These are phyloP conservation scores for Agapetus fuscipes DNA, from an alignment of 2,888 invertebrate species.

Conservation along the genomic window DNA sequence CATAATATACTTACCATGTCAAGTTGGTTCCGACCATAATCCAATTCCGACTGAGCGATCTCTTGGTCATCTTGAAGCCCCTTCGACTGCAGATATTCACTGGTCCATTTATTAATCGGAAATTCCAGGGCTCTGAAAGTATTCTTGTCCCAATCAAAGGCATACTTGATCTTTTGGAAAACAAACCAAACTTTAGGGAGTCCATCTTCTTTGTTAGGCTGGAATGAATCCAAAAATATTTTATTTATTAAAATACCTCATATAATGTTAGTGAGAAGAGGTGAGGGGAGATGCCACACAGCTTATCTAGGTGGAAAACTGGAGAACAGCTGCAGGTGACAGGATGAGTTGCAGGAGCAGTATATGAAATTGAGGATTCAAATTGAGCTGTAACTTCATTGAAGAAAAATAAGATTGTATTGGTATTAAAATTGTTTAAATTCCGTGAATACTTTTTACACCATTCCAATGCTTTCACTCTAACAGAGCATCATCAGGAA, in stretches of 20 bases:
- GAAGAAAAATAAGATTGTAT: too few species aligned
- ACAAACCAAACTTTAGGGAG: slow-evolving; percentile 71
- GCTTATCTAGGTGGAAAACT: too few species aligned
- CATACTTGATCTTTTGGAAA: slow-evolving; percentile 96
- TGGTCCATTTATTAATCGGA: slow-evolving; percentile 63
- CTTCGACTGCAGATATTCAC: slow-evolving; percentile 71
- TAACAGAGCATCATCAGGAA: too few species aligned
- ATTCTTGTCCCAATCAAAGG: slow-evolving; percentile 77
- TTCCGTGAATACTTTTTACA: too few species aligned
- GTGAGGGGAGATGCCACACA: too few species aligned
- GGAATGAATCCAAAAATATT: slow-evolving; percentile 9
- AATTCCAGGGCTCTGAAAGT: slow-evolving; percentile 75
- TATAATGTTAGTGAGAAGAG: too few species aligned
- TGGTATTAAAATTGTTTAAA: too few species aligned
- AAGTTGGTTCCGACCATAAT: slow-evolving; percentile 83
- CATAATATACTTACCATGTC: slow-evolving; percentile 74
- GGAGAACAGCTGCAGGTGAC: too few species aligned
- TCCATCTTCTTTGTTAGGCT: slow-evolving; percentile 32
- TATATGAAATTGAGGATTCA: too few species aligned
- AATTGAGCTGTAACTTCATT: too few species aligned
- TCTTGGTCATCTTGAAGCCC: slow-evolving; percentile 81
- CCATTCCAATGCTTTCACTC: too few species aligned
- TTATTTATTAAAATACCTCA: background rate
- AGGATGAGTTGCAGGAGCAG: too few species aligned
- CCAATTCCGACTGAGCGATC: slow-evolving; percentile 61